Evolutionary conservation across 2,888 invertebrate species (phyloP).

Genomic region (Aquatica leii): DNA sequence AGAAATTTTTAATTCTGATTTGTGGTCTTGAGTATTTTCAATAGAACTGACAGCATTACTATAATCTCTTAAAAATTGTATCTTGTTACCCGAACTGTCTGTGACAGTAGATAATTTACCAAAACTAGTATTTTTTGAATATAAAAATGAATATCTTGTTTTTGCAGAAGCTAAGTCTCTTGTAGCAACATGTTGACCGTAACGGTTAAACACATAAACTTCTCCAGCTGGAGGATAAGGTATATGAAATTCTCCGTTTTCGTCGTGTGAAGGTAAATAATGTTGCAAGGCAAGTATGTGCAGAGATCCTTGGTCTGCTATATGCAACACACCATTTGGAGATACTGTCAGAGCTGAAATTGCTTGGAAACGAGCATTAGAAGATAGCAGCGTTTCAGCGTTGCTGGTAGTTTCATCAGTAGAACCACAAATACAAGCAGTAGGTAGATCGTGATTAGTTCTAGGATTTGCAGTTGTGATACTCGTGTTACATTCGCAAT

Average conservation of each 20-base stretch:
- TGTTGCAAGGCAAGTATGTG: conserved; percentile 87
- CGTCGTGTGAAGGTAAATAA: conserved; percentile 85
- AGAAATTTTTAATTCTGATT: conserved; percentile 90
- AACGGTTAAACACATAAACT: conserved; percentile 88
- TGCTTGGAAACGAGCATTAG: conserved; percentile 84
- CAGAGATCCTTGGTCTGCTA: conserved; percentile 92
- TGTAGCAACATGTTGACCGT: conserved; percentile 95
- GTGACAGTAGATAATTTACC: conserved; percentile 93
- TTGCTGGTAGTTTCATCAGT: conserved; percentile 73
- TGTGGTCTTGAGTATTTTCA: conserved; percentile 93
- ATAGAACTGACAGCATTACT: conserved; percentile 92
- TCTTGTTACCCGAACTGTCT: conserved; percentile 92
- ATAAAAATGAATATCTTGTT: conserved; percentile 93
- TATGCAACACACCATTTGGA: conserved; percentile 94
- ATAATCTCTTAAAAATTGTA: conserved; percentile 91
- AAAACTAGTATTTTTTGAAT: conserved; percentile 96
- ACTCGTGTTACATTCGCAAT: conserved; percentile 69
- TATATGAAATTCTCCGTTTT: conserved; percentile 91
- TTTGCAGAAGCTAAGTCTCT: conserved; percentile 95
- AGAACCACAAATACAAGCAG: conserved; percentile 54
- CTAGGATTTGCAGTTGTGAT: conserved; percentile 64
- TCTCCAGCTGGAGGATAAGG: conserved; percentile 94
- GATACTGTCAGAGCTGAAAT: conserved; percentile 78
- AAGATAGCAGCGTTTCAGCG: conserved; percentile 85
- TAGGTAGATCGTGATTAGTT: conserved; percentile 52